A percentile compares a stretch with the other conserved stretches of the same genome.
Evolutionary conservation across 2,888 invertebrate genomes (phyloP).

Genomic region (Malacosoma neustria): DNA sequence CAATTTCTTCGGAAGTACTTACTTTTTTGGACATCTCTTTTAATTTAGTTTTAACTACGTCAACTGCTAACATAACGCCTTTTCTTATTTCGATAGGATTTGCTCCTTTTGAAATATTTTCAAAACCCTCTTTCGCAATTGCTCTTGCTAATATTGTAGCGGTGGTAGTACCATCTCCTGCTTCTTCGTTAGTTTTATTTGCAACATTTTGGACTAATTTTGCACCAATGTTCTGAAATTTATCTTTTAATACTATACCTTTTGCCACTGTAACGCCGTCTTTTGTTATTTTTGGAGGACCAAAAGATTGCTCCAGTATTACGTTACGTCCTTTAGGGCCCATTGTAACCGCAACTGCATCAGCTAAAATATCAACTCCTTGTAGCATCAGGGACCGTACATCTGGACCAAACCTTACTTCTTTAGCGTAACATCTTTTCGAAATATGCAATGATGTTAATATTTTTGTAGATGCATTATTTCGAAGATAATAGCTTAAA

Average conservation of each 20-base stretch:
- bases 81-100: constrained; percentile 97
- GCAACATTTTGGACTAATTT: constrained; percentile 98
- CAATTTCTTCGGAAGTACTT: constrained; percentile 97
- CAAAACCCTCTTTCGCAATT: constrained; percentile 99
- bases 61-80: constrained; percentile 95
- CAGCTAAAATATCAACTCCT: constrained; percentile 97
- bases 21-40: constrained; percentile 92
- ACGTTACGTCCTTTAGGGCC: constrained; percentile 99
- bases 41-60: constrained; percentile 87
- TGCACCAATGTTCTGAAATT: constrained; percentile 98
- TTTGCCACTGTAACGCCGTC: constrained; percentile 99
- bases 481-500: no score
- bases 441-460: no score
- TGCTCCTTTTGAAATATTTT: constrained; percentile 96
- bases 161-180: constrained; percentile 99
- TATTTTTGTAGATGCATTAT: no score
- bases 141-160: constrained; percentile 97
- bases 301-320: constrained; percentile 98
- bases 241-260: constrained; percentile 96
- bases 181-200: constrained; percentile 99
- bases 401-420: constrained; percentile 96
- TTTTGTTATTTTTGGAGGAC: constrained; percentile 99
- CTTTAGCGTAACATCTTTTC: constrained; percentile 86
- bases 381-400: constrained; percentile 96
- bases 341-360: constrained; percentile 99